Evolutionary conservation across 2,113 vertebrate genomes (phyloP), one percentile per base, ranked within the genome.

Genomic region (Poecilia latipinna): DNA sequence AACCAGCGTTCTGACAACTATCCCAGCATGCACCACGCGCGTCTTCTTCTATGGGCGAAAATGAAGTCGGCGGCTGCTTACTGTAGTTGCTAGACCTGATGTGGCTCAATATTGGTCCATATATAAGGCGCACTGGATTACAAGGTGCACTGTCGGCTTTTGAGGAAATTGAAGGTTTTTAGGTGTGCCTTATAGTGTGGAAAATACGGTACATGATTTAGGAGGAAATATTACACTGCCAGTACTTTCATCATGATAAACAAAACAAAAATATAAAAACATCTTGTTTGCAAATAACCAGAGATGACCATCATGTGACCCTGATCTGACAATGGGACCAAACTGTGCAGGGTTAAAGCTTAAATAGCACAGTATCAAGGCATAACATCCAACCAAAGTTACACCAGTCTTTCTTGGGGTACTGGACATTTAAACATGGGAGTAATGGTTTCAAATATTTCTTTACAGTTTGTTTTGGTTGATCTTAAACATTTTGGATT

Each of bases 301-400:
- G 24, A 57, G 22, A 75, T 51, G 29, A 65, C 67, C 61, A 22
- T n/a, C 37, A 78, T 42, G 77, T 67, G 72, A 88, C 78, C 80
- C 74, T 72, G 51, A 81, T 88, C 60, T 83, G 72, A 85, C 61
- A 79, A 86, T 74, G 92, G 93, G 93, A 93, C 92, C 93, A 93
- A 94, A 90, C 80, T 82, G 61, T 86, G 75, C 65, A 35, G 86
- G 81, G 77, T 88, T 80, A 71, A 81, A 73, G 72, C 39, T 86
- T 69, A 33, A 72, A 75, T 29, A 79, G 54, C 31, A 74, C 54
- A 84, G 61, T 65, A 64, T 82, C 71, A 77, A 54, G 44, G 17
- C 62, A 62, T 54, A 33, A 60, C 68, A 82, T 57, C 64, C 8
- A 79, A 62, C 61, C n/a, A 65, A 39, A 72, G 35, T 32, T n/a